A percentile compares a stretch with the other conserved stretches of the same genome.
Evolutionary conservation across 92 coral and sea anemone genomes (phyloP).

Genomic region (Epizoanthus stellaris): DNA sequence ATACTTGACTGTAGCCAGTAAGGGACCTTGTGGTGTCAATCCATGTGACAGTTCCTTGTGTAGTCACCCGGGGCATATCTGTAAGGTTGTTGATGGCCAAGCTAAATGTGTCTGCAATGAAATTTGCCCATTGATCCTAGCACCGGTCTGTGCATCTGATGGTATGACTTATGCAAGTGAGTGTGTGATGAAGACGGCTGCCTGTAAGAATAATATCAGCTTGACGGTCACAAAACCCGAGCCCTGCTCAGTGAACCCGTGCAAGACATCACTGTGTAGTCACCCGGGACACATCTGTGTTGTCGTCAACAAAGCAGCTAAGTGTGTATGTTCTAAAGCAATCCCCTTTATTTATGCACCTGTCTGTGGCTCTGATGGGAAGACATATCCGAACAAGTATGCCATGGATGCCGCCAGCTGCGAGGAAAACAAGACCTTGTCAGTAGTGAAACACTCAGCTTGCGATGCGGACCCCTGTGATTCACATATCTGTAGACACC

Average conservation of each 20-base stretch:
- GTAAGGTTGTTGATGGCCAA: constrained; percentile 46
- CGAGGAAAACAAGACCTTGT: constrained; percentile 8
- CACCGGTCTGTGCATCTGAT: constrained; percentile 40
- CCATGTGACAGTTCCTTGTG: constrained; percentile 70
- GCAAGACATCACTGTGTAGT: constrained; percentile 36
- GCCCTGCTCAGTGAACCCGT: constrained; percentile 14
- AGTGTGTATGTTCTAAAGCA: constrained; percentile 49
- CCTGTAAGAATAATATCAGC: constrained; percentile 39
- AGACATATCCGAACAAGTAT: constrained; percentile 50
- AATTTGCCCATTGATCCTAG: constrained; percentile 3
- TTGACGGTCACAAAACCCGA: constrained; percentile 52
- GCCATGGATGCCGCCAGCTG: constrained; percentile 48
- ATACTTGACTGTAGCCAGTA: constrained; percentile 11
- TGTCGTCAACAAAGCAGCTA: constrained; percentile 17
- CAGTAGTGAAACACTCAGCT: constrained; percentile 38
- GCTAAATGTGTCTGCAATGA: constrained; percentile 38
- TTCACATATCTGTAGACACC: constrained; percentile 56
- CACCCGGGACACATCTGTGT: constrained; percentile 35
- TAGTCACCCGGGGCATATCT: constrained; percentile 75
- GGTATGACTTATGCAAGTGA: constrained; percentile 38
- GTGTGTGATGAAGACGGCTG: constrained; percentile 43
- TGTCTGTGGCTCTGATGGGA: constrained; percentile 60
- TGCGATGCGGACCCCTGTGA: constrained; percentile 54
- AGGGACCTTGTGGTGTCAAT: constrained; percentile 52
- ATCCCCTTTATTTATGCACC: constrained; percentile 38